Evolutionary conservation across 2,113 vertebrate genomes (phyloP).

Genomic region (Dissostichus mawsoni): DNA sequence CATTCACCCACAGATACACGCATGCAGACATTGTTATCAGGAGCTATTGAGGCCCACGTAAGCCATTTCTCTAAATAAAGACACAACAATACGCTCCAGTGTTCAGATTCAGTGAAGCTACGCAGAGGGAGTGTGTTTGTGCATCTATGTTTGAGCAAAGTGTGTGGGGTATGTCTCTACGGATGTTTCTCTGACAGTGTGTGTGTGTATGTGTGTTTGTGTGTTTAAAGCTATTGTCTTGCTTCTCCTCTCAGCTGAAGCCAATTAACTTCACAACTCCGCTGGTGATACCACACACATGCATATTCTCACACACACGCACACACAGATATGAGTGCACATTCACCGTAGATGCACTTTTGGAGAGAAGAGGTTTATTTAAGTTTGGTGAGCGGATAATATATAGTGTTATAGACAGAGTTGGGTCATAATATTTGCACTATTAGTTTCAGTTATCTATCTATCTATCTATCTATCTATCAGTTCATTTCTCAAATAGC

Average conservation of each 20-base stretch:
- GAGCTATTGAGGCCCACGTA: conserved; percentile 50
- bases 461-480: not conserved
- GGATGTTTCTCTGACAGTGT: conserved; percentile 48
- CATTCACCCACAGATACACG: conserved; percentile 28
- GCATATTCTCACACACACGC: conserved; percentile 10
- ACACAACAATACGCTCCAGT: conserved; percentile 67
- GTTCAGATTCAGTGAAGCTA: conserved; percentile 67
- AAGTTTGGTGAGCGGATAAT: conserved; percentile 34
- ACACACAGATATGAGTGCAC: conserved; percentile 13
- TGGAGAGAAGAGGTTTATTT: conserved; percentile 35
- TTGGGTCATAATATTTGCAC: conserved; percentile 1
- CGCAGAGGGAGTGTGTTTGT: conserved; percentile 20
- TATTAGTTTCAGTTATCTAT: conserved; percentile 38
- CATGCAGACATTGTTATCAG: conserved; percentile 43
- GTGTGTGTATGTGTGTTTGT: conserved; percentile 24
- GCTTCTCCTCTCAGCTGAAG: conserved; percentile 75
- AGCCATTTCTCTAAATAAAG: conserved; percentile 72
- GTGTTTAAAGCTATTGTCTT: conserved; percentile 70
- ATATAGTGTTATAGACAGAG: conserved; percentile 3
- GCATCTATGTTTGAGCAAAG: conserved; percentile 31
- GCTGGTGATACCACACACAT: conserved; percentile 54
- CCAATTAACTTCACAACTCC: conserved; percentile 77
- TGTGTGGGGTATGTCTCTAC: conserved; percentile 42
- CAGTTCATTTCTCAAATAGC: not conserved
- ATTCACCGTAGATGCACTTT: conserved; percentile 21